Percentiles rank a stretch among this genome's conserved stretches.
Evolutionary conservation across 2,797 vertebrate genomes (phyloP).

Genomic region (Knipowitschia caucasica): DNA sequence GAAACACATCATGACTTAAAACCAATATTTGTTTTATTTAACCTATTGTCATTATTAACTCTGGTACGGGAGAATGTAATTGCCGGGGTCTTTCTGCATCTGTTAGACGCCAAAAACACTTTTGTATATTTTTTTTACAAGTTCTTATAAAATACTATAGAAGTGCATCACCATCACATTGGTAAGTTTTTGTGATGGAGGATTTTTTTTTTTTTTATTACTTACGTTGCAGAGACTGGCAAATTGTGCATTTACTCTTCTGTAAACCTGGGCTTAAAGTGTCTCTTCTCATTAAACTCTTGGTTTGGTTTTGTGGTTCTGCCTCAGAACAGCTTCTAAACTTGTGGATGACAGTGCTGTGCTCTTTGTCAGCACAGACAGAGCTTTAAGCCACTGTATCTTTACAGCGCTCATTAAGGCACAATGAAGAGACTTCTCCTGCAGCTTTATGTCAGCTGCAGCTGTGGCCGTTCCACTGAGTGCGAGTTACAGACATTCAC

Average conservation of each 20-base stretch:
- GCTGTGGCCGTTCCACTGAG: slow-evolving; percentile 64
- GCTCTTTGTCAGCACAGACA: slow-evolving; percentile 38
- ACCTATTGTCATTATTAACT: too few species aligned
- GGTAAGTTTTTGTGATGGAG: background rate
- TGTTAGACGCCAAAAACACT: too few species aligned
- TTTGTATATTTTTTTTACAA: too few species aligned
- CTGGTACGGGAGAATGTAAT: too few species aligned
- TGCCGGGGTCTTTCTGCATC: too few species aligned
- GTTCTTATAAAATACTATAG: too few species aligned
- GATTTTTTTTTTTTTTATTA: background rate
- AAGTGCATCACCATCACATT: too few species aligned
- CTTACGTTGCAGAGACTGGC: background rate
- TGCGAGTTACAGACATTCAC: slow-evolving; percentile 63
- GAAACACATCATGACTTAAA: too few species aligned
- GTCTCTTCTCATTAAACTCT: background rate
- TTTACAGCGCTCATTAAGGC: slow-evolving; percentile 68
- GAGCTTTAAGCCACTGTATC: slow-evolving; percentile 47
- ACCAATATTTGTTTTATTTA: too few species aligned
- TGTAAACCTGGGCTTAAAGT: background rate
- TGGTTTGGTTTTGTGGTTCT: slow-evolving; percentile 24
- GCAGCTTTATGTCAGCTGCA: slow-evolving; percentile 67
- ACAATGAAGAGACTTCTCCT: slow-evolving; percentile 64
- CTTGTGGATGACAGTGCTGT: slow-evolving; percentile 33
- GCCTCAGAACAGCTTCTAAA: slow-evolving; percentile 42
- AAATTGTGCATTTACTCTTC: background rate